A percentile compares a stretch with the other conserved stretches of the same genome.
Conservation (phyloP, 2,888 invertebrate species). For the Agrochola lychnidis region DNA sequence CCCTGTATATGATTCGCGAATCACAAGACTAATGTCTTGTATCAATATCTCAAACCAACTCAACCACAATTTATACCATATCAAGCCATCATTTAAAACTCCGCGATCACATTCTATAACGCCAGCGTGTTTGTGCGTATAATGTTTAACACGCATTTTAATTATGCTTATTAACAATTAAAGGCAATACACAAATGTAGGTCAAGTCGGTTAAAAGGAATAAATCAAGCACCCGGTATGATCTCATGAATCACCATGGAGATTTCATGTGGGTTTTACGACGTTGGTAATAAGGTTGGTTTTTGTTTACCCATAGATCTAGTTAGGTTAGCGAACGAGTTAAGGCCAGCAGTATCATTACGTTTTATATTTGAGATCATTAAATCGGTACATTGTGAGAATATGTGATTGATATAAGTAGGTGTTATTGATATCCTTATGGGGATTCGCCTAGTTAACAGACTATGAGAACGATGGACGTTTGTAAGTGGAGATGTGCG, state of each 20-base stretch:
- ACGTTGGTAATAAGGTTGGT: slow-evolving; percentile 64
- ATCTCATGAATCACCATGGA: slow-evolving; percentile 82
- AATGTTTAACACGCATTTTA: slow-evolving; percentile 88
- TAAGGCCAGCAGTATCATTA: slow-evolving; percentile 85
- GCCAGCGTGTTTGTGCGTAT: slow-evolving; percentile 63
- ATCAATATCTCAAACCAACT: slow-evolving; percentile 26
- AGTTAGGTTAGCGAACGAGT: slow-evolving; percentile 69
- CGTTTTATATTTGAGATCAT: slow-evolving; percentile 86
- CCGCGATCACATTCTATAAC: slow-evolving; percentile 56
- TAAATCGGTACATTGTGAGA: slow-evolving; percentile 78
- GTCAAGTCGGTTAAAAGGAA: slow-evolving; percentile 89
- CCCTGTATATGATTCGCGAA: neutral
- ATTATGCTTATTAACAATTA: slow-evolving; percentile 91
- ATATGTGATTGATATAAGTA: slow-evolving; percentile 81
- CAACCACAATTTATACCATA: slow-evolving; percentile 45
- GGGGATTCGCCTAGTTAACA: slow-evolving; percentile 49
- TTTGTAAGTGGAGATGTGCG: slow-evolving; percentile 37
- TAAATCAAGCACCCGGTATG: slow-evolving; percentile 88
- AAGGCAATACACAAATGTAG: slow-evolving; percentile 88
- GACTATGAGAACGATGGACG: slow-evolving; percentile 33
- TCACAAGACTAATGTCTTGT: too few relatives aligned
- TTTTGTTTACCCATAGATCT: slow-evolving; percentile 58
- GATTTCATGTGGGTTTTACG: slow-evolving; percentile 70
- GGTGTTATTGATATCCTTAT: slow-evolving; percentile 68
- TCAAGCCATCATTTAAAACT: slow-evolving; percentile 39